These are phyloP conservation scores for Anguilla megastoma DNA, from an alignment of 2,797 vertebrate species.

Conservation along the genomic window DNA sequence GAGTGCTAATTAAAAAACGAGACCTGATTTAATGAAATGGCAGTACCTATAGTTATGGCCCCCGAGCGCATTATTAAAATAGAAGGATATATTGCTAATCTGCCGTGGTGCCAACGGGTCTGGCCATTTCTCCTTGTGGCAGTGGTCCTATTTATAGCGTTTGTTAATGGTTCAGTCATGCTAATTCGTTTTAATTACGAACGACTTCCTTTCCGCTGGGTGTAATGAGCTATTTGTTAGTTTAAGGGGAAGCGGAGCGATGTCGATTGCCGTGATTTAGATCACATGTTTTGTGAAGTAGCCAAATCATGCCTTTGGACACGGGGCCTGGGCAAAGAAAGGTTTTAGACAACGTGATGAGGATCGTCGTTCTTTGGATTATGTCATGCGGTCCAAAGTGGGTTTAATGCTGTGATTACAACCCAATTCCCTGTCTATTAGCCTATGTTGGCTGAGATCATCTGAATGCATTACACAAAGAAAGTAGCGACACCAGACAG, in stretches of 20 bases:
- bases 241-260: constrained; percentile 12
- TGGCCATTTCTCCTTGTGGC: constrained; percentile 45
- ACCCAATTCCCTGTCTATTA: background rate
- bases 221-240: constrained; percentile 27
- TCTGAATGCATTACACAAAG: background rate
- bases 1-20: constrained; percentile 59
- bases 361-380: background rate
- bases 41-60: constrained; percentile 56
- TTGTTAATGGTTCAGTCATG: constrained; percentile 41
- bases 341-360: background rate
- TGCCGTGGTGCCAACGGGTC: constrained; percentile 51
- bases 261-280: background rate
- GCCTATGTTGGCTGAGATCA: background rate
- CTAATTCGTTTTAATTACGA: constrained; percentile 60
- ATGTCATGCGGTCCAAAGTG: background rate
- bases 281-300: background rate
- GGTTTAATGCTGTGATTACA: background rate
- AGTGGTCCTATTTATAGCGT: constrained; percentile 52
- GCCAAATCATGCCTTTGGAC: background rate
- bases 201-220: constrained; percentile 35
- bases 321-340: background rate
- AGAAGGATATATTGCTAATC: constrained; percentile 59
- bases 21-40: constrained; percentile 57
- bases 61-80: constrained; percentile 62
- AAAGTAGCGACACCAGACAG: background rate